Conservation (phyloP, 1,140 invertebrate species). For the Cydia pomonella region DNA sequence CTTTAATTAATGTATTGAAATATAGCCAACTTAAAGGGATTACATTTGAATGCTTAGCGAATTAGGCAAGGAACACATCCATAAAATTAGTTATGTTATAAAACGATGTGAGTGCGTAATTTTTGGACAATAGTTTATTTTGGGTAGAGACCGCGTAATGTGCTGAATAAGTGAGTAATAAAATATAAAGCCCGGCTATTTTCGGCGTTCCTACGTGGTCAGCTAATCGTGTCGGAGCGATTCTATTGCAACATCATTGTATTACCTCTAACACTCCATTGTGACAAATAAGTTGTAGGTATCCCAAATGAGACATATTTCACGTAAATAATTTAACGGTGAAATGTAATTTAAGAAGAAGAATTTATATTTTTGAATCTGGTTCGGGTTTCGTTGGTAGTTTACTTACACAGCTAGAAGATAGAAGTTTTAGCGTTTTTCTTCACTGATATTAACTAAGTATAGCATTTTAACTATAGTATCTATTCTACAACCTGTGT, state of each 20-base stretch:
- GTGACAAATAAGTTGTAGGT: neutral
- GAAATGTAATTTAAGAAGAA: no score
- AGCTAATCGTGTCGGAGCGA: no score
- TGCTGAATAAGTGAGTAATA: slow-evolving; percentile 37
- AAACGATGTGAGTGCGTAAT: neutral
- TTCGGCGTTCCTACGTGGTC: slow-evolving; percentile 16
- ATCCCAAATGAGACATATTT: no score
- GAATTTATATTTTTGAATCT: no score
- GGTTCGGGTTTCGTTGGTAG: no score
- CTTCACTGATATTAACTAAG: no score
- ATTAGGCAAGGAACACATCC: neutral
- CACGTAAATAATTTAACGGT: no score
- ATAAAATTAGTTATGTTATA: neutral
- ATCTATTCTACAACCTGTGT: no score
- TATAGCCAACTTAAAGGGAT: neutral
- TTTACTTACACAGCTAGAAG: no score
- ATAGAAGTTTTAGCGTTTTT: no score
- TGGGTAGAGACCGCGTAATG: slow-evolving; percentile 27
- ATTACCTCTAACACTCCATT: neutral
- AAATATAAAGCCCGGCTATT: slow-evolving; percentile 34
- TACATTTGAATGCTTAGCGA: neutral
- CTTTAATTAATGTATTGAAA: neutral
- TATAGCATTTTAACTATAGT: no score
- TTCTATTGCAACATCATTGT: neutral
- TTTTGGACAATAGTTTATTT: neutral